These are phyloP conservation scores for Pelagia noctiluca DNA, from an alignment of 30 jellyfish, hydroid and myxozoan genomes.

Conservation along the genomic window DNA sequence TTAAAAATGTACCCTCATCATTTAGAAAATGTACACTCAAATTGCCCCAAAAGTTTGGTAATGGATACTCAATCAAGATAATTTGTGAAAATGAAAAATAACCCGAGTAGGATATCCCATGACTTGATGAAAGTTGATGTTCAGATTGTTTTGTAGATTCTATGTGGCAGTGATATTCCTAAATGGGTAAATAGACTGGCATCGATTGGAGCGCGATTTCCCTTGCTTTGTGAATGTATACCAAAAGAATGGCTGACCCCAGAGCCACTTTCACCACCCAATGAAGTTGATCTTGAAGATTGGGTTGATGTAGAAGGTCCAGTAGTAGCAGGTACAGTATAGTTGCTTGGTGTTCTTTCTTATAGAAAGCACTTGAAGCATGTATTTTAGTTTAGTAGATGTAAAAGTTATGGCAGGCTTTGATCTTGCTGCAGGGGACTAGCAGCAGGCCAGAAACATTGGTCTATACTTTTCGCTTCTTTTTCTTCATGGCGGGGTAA, in stretches of 20 bases:
- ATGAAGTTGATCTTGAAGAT: slow-evolving; percentile 76
- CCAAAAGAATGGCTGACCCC: slow-evolving; percentile 99
- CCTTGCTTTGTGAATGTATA: slow-evolving; percentile 87
- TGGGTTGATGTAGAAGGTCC: slow-evolving; percentile 91
- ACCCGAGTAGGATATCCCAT: neutral
- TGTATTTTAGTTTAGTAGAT: too few relatives aligned
- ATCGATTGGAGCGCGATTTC: slow-evolving; percentile 89
- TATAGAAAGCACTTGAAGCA: too few relatives aligned
- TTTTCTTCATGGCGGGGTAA: too few relatives aligned
- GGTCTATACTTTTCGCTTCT: neutral
- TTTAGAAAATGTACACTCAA: neutral
- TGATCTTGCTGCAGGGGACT: too few relatives aligned
- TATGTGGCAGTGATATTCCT: slow-evolving; percentile 91
- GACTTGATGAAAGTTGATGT: neutral
- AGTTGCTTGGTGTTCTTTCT: too few relatives aligned
- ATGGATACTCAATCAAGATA: too few relatives aligned
- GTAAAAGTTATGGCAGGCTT: too few relatives aligned
- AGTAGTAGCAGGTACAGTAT: slow-evolving; percentile 4
- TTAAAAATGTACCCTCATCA: neutral
- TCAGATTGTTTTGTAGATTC: slow-evolving; percentile 39
- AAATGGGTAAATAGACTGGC: slow-evolving; percentile 96
- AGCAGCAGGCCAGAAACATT: neutral
- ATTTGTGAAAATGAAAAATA: neutral
- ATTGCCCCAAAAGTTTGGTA: too few relatives aligned
- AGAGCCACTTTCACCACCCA: slow-evolving; percentile 54